Evolutionary conservation across 1,140 invertebrate species (phyloP).

Genomic region (Hyposmocoma kahamanoa): DNA sequence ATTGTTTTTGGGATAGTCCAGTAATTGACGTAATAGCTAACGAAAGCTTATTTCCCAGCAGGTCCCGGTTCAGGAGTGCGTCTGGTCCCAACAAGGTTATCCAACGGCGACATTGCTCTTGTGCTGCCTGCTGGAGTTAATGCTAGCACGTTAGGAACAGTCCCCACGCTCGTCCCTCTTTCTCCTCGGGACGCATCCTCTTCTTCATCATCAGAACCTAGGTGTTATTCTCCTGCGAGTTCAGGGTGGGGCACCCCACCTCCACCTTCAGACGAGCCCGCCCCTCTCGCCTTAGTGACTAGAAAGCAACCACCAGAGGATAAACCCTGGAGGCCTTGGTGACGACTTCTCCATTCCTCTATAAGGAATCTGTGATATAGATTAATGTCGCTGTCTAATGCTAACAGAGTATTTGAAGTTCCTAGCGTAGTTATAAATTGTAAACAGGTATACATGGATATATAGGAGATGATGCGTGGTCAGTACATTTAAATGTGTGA

Average conservation of each 20-base stretch:
- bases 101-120: constrained; percentile 86
- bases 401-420: constrained; percentile 46
- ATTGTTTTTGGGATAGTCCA: no score
- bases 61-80: constrained; percentile 81
- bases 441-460: background rate
- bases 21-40: background rate
- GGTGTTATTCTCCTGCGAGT: constrained; percentile 59
- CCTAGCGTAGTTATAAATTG: constrained; percentile 28
- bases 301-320: constrained; percentile 75
- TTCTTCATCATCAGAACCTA: constrained; percentile 74
- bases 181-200: constrained; percentile 81
- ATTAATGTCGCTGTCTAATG: no score
- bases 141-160: constrained; percentile 62
- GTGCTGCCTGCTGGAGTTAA: constrained; percentile 79
- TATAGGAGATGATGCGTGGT: constrained; percentile 23
- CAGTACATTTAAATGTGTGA: constrained; percentile 44
- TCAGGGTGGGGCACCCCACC: constrained; percentile 56
- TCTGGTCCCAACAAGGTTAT: constrained; percentile 84
- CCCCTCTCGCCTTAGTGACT: constrained; percentile 82
- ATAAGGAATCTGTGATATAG: constrained; percentile 55
- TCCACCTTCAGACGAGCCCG: constrained; percentile 59
- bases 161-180: constrained; percentile 81
- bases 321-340: constrained; percentile 83
- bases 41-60: constrained; percentile 61
- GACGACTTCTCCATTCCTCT: constrained; percentile 46